phyloP scores from a whole-genome alignment of 2,113 vertebrate genomes.

The Carassius auratus region DNA sequence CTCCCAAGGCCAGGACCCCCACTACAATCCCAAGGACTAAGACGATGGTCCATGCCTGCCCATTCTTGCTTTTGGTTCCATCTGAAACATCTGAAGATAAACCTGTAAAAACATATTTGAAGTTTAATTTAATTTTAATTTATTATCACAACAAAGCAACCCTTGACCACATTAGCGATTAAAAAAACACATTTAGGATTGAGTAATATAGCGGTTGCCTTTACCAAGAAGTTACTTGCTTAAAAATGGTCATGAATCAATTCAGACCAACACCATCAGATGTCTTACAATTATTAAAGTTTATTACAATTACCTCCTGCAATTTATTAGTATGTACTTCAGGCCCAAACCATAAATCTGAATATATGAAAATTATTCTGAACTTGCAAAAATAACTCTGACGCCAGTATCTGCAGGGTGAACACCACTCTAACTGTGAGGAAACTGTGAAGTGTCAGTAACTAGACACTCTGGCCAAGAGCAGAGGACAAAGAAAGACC shows the following conservation, averaged over 20 bases:
- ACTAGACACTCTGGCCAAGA: slow-evolving; percentile 63
- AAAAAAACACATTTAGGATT: background rate
- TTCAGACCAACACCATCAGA: background rate
- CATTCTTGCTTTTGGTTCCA: slow-evolving; percentile 1
- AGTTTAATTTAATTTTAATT: background rate
- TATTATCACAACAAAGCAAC: background rate
- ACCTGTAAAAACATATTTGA: slow-evolving; percentile 51
- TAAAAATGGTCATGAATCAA: background rate
- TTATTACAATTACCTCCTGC: background rate
- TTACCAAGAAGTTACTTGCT: background rate
- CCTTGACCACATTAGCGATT: background rate
- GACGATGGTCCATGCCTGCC: slow-evolving; percentile 68
- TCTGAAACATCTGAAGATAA: slow-evolving; percentile 42
- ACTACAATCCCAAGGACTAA: slow-evolving; percentile 74
- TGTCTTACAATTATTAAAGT: background rate
- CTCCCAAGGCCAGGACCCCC: slow-evolving; percentile 72
- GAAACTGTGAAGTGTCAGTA: slow-evolving; percentile 62
- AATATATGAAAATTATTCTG: background rate
- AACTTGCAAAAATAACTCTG: background rate
- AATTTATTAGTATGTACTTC: background rate
- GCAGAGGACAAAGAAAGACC: slow-evolving; percentile 58
- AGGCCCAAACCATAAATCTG: background rate
- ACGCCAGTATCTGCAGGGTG: slow-evolving; percentile 44
- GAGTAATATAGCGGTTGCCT: background rate
- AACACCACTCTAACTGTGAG: slow-evolving; percentile 72